Base-by-base conservation (phyloP, 2,888 invertebrate genomes). In the Cryptus viduatorius region DNA sequence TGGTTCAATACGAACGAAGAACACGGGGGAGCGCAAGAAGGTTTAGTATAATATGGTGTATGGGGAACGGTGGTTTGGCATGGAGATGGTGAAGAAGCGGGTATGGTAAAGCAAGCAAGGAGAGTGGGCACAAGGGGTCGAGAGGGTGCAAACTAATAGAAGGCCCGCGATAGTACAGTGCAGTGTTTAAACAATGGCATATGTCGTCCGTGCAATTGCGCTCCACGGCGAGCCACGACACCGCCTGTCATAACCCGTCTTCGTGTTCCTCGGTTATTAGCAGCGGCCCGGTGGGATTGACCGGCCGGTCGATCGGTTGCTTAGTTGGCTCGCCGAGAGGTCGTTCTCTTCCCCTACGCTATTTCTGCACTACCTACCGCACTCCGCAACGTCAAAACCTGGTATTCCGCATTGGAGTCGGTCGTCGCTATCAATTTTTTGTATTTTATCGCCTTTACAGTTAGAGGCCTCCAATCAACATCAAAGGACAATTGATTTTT, bases 251-350 rank as follows among this genome's bases (percentile, higher is more conserved):
- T 90, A 90, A 90, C 89, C 87, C 86, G 87, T 88, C 88, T 87
- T 86, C 90, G 87, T 91, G 91, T 90, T 89, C 87, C 87, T 86
- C 88, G 88, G 88, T 92, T 92, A 92, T 91, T 91, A 91, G 89
- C 88, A 81, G 86, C 75, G 87, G 86, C 83, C 90, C 89, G 72
- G 61, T 88, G 90, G 90, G 89, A 90, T 89, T 86, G 87, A 82
- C 84, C 88, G 84, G 83, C 87, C 86, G 80, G 85, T 37, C 48
- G 75, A 50, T 81, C 71, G 53, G 24, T 64, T 53, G 76, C 50
- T 76, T 44, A 44, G 68, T 31, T 61, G 56, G n/a, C 69, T 72
- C 16, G 80, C 29, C 50, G 37, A 69, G 68, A 59, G 53, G 44
- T 72, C 56, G 48, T 42, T 73, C 37, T 46, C 67, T 73, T 56